Evolutionary conservation across 2,888 invertebrate species (phyloP).

Genomic region (Cephus pulcher): DNA sequence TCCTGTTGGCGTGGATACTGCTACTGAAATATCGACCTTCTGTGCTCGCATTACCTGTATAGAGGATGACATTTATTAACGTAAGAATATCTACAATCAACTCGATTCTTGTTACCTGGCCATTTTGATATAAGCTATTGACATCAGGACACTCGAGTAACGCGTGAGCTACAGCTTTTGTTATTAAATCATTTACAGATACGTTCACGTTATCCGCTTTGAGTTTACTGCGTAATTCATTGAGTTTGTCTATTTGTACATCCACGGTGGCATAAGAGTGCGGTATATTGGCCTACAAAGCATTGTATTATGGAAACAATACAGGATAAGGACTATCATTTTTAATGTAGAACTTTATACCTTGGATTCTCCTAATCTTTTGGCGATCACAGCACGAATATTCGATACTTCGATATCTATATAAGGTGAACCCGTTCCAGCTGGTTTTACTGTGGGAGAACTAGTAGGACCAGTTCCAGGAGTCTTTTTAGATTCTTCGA

Average conservation of each 20-base stretch:
- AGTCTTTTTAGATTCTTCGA: conserved; percentile 9
- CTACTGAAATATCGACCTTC: conserved; percentile 72
- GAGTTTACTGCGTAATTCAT: conserved; percentile 69
- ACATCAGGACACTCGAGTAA: conserved; percentile 68
- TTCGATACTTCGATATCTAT: conserved; percentile 71
- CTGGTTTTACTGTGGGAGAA: conserved; percentile 30
- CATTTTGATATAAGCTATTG: conserved; percentile 67
- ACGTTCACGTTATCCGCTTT: conserved; percentile 69
- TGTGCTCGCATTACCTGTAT: conserved; percentile 58
- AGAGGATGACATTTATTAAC: conserved; percentile 13
- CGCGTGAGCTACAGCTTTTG: conserved; percentile 74
- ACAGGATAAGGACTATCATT: background rate
- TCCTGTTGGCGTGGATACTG: conserved; percentile 75
- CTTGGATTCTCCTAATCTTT: conserved; percentile 74
- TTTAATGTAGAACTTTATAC: conserved; percentile 43
- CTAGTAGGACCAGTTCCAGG: background rate
- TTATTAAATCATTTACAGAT: conserved; percentile 76
- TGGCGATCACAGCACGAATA: conserved; percentile 75
- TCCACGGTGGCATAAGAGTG: conserved; percentile 74
- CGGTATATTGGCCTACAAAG: conserved; percentile 72
- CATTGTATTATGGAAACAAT: conserved; percentile 10
- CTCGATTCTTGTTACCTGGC: conserved; percentile 54
- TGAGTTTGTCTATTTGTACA: conserved; percentile 69
- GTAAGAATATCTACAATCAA: conserved; percentile 7
- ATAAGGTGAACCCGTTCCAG: conserved; percentile 56